Base-by-base conservation (phyloP, 2,797 vertebrate species). In the Linurgus olivaceus region DNA sequence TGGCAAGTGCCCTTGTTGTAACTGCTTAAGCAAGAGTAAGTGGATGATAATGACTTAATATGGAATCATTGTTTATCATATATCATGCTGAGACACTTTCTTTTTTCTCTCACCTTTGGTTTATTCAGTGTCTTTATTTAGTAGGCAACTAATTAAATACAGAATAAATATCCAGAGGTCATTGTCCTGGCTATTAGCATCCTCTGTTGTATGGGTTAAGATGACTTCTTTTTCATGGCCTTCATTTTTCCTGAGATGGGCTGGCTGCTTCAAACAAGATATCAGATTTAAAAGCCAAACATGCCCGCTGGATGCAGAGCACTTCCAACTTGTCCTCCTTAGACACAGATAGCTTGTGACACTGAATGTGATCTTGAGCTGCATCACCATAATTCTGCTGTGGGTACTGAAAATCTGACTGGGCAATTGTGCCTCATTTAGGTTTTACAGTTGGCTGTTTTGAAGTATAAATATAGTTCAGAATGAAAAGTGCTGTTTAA, bases 121-220 rank as follows among this genome's bases (percentile, higher is more conserved):
- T 91, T 74, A 57, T 80, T 91, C 88, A 62, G 68, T 68, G 33
- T 35, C 40, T 90, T 94, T 80, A 40, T 94, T 90, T 93, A 90
- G 25, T 37, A 80, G 65, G 47, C 24, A 87, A 18, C 67, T 73
- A 66, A n/a, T 63, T 92, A 87, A 91, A 63, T 44, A 66, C 33
- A 44, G 19, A 93, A 88, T 42, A 88, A 82, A 83, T 78, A 77
- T 67, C 20, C 50, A 44, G 57, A 72, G 16, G 35, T 65, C 35
- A 8, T 47, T 86, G 38, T 68, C 44, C 33, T 63, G 55, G 44
- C 67, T 71, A 15, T 87, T 86, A 58, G 25, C 38, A 51, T 52
- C 28, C 33, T 76, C 28, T 48, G 5, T 63, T 71, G 40, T 57
- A 45, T 15, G 38, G 15, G 38, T 45, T 87, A 81, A 66, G 20